Evolutionary conservation across 2,888 invertebrate species (phyloP).

Genomic region (Lasioglossum zephyrum): DNA sequence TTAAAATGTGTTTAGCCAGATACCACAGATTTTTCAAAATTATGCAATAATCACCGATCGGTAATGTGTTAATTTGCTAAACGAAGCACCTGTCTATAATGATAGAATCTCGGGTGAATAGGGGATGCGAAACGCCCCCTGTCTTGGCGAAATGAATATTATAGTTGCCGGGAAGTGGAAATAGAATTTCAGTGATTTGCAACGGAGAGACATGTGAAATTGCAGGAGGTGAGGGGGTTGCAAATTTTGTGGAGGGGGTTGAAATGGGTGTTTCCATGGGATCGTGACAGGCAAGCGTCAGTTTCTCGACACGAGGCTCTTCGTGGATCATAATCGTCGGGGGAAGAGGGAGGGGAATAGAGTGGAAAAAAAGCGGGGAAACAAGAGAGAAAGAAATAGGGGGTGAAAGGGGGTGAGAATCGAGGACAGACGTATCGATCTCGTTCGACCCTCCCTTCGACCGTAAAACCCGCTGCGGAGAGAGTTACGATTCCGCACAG

Average conservation of each 20-base stretch:
- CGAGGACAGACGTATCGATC: constrained; percentile 62
- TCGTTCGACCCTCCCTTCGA: constrained; percentile 59
- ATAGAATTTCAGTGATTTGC: background rate
- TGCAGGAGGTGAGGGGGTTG: background rate
- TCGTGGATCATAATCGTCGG: constrained; percentile 38
- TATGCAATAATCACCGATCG: too few relatives aligned
- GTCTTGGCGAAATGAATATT: background rate
- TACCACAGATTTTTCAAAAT: too few relatives aligned
- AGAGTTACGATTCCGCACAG: constrained; percentile 56
- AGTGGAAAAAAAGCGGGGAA: background rate
- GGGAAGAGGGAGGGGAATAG: background rate
- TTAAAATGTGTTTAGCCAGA: too few relatives aligned
- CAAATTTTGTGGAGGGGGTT: background rate
- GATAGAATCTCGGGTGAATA: background rate
- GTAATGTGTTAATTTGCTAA: background rate
- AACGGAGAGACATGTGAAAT: background rate
- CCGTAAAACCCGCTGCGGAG: constrained; percentile 51
- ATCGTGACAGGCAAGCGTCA: constrained; percentile 12
- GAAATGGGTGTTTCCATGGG: constrained; percentile 1
- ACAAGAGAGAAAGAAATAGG: constrained; percentile 28
- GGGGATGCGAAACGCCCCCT: background rate
- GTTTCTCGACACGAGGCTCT: constrained; percentile 15
- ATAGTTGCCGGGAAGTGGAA: background rate
- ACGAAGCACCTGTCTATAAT: background rate
- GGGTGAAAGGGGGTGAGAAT: constrained; percentile 12